Evolutionary conservation across 2,888 invertebrate genomes (phyloP).

Genomic region (Drosophila helvetica): DNA sequence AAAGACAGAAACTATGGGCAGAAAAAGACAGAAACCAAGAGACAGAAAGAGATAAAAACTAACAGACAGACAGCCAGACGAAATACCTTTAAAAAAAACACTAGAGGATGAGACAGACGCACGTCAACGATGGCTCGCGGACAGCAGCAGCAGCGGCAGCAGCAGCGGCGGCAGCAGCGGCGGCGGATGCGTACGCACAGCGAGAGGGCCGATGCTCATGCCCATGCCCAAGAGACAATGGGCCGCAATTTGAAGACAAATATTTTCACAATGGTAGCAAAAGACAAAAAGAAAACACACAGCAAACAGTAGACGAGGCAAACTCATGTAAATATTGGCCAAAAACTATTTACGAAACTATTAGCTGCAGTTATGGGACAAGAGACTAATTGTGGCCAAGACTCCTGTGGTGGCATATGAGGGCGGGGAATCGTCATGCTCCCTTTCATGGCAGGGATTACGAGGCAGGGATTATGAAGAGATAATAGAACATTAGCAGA

Average conservation of each 20-base stretch:
- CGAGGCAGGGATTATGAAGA: slow-evolving; percentile 26
- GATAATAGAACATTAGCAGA: slow-evolving; percentile 11
- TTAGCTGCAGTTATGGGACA: slow-evolving; percentile 53
- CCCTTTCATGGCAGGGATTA: slow-evolving; percentile 25
- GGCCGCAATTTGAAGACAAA: slow-evolving; percentile 52
- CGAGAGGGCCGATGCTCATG: background rate
- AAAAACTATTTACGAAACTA: slow-evolving; percentile 62
- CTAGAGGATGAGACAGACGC: slow-evolving; percentile 42
- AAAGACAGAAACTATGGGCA: slow-evolving; percentile 24
- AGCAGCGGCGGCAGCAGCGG: slow-evolving; percentile 11
- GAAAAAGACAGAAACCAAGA: slow-evolving; percentile 33
- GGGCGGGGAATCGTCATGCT: background rate
- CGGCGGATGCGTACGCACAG: slow-evolving; percentile 8
- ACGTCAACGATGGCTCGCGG: slow-evolving; percentile 56
- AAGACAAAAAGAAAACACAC: slow-evolving; percentile 30
- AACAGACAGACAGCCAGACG: slow-evolving; percentile 9
- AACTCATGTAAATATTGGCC: slow-evolving; percentile 67
- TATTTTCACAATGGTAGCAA: slow-evolving; percentile 46
- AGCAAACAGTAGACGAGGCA: slow-evolving; percentile 29
- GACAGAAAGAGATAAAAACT: slow-evolving; percentile 56
- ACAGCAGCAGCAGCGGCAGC: slow-evolving; percentile 47
- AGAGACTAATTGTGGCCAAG: slow-evolving; percentile 56
- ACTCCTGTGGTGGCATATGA: background rate
- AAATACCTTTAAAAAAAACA: background rate
- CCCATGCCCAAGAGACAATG: slow-evolving; percentile 26